Percentiles rank a stretch among this genome's conserved stretches.
Evolutionary conservation across 1,140 invertebrate species (phyloP).

Genomic region (Chionoecetes opilio): DNA sequence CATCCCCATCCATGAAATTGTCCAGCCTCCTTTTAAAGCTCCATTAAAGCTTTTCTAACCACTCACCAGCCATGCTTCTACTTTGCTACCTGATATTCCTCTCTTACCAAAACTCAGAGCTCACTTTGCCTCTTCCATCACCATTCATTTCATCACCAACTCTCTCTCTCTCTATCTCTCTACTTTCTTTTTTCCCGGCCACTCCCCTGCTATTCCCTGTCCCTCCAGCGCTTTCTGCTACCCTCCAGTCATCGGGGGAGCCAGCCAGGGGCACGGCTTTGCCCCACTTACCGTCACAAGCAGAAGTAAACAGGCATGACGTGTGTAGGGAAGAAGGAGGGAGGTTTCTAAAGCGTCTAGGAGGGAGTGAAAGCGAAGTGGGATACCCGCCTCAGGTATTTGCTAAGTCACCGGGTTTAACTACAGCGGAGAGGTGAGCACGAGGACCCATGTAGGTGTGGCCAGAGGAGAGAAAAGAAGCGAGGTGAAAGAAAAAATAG

Average conservation of each 20-base stretch:
- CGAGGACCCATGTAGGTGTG: neutral
- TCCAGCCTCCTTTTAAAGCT: too few relatives aligned
- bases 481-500: conserved; percentile 22
- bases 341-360: conserved; percentile 43
- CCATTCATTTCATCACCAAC: neutral
- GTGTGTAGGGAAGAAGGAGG: conserved; percentile 36
- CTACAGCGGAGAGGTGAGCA: conserved; percentile 40
- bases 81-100: neutral
- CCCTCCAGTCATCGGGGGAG: neutral
- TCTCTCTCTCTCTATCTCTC: neutral
- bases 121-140: neutral
- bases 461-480: neutral
- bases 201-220: neutral
- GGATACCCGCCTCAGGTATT: conserved; percentile 48
- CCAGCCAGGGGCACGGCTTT: neutral
- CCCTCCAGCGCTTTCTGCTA: neutral
- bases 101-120: neutral
- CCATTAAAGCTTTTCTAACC: too few relatives aligned
- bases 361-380: neutral
- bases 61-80: neutral
- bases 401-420: conserved; percentile 63
- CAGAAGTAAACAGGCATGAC: conserved; percentile 62
- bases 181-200: neutral
- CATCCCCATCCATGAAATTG: too few relatives aligned
- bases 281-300: conserved; percentile 58